Conservation (phyloP, 2,888 invertebrate species). For the Sesia apiformis region DNA sequence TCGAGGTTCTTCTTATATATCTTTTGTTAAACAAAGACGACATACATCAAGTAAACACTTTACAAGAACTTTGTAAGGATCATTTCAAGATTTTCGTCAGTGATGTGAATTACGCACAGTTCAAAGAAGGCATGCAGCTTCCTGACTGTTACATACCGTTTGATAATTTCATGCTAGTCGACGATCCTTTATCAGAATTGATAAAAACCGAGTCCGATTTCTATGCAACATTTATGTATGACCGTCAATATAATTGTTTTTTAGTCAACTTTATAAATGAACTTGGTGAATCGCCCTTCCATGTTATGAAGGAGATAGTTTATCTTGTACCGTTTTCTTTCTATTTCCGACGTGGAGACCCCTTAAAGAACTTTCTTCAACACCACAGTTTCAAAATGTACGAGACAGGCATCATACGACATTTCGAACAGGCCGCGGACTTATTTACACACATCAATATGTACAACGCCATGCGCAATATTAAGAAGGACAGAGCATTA, state of each 20-base stretch:
- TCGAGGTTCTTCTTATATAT: neutral
- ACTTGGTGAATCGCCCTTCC: neutral
- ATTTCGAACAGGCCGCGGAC: neutral
- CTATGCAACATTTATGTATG: neutral
- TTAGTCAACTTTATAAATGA: neutral
- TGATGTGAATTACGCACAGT: neutral
- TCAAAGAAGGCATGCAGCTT: neutral
- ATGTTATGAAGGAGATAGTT: neutral
- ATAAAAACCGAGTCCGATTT: neutral
- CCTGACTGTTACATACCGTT: neutral
- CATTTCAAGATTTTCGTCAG: neutral
- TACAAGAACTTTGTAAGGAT: neutral
- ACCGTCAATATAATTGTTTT: neutral
- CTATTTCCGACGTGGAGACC: neutral
- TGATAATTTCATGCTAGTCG: neutral
- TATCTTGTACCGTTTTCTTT: neutral
- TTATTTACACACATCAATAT: neutral
- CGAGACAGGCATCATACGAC: neutral
- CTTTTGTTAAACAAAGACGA: neutral
- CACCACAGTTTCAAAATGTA: neutral
- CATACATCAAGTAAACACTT: neutral
- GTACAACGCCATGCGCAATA: neutral
- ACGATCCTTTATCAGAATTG: neutral
- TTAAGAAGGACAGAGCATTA: conserved; percentile 4
- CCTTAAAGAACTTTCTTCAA: neutral